These are phyloP conservation scores for Typhlomys cinereus DNA, from an alignment of 2,113 vertebrate species.

Conservation along the genomic window DNA sequence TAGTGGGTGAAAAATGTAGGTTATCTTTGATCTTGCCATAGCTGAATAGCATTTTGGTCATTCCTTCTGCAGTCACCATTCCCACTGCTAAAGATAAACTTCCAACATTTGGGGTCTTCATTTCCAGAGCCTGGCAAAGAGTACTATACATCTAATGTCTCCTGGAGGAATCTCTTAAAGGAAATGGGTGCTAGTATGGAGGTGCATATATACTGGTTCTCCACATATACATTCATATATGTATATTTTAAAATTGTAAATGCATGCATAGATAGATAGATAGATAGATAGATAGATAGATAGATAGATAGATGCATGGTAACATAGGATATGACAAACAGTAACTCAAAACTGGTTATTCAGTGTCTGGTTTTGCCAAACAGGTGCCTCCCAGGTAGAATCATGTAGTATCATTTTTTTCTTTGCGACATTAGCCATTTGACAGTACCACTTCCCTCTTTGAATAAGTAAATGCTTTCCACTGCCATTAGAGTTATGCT, in stretches of 20 bases:
- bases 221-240: not conserved
- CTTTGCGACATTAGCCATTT: not conserved
- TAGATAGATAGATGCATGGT: not conserved
- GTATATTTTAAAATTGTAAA: too few species aligned
- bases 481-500: not conserved
- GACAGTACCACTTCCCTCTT: not conserved
- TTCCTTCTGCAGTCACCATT: not conserved
- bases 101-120: not conserved
- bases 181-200: not conserved
- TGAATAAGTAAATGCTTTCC: not conserved
- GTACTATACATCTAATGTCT: not conserved
- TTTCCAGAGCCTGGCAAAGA: not conserved
- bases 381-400: not conserved
- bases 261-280: too few species aligned
- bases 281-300: too few species aligned
- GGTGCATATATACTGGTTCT: not conserved
- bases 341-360: not conserved
- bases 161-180: not conserved
- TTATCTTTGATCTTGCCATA: not conserved
- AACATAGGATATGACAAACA: not conserved
- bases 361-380: conserved; percentile 10
- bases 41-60: not conserved
- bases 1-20: not conserved
- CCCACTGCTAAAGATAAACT: not conserved
- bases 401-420: not conserved